Percentiles rank a stretch among this genome's conserved stretches.
Evolutionary conservation across 2,113 vertebrate genomes (phyloP).

Genomic region (Columba livia): DNA sequence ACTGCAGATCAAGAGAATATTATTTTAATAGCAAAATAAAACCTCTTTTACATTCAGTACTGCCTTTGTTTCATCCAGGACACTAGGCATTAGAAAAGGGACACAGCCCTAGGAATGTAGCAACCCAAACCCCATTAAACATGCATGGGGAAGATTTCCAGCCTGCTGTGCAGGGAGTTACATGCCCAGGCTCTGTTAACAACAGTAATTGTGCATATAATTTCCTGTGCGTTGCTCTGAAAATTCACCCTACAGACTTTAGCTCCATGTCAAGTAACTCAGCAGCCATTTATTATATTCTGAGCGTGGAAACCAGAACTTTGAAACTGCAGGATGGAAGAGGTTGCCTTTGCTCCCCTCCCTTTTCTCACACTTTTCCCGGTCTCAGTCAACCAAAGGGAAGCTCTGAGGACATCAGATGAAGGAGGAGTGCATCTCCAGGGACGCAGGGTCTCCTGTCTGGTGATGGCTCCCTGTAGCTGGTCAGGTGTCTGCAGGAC

Average conservation of each 20-base stretch:
- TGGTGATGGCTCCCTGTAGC: background rate
- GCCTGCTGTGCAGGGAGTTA: constrained; percentile 75
- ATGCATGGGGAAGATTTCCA: constrained; percentile 72
- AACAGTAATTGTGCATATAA: constrained; percentile 77
- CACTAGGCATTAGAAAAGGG: constrained; percentile 58
- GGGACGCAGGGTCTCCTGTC: background rate
- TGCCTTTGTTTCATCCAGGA: constrained; percentile 68
- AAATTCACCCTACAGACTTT: constrained; percentile 70
- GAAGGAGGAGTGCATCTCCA: background rate
- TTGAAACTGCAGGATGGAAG: background rate
- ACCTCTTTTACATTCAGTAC: constrained; percentile 33
- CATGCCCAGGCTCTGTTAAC: constrained; percentile 75
- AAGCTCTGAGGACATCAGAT: background rate
- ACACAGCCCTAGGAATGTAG: constrained; percentile 68
- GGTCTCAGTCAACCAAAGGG: rapidly evolving
- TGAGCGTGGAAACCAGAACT: background rate
- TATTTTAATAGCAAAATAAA: constrained; percentile 56
- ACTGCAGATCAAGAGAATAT: constrained; percentile 39
- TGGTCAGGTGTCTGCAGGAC: background rate
- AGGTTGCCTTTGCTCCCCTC: rapidly evolving
- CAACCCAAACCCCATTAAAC: constrained; percentile 74
- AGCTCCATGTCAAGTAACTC: constrained; percentile 57
- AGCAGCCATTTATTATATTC: constrained; percentile 47
- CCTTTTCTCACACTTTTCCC: background rate
- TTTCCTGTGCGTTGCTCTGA: constrained; percentile 64